phyloP scores from a whole-genome alignment of 2,888 invertebrate genomes.

The Diarsia mendica region DNA sequence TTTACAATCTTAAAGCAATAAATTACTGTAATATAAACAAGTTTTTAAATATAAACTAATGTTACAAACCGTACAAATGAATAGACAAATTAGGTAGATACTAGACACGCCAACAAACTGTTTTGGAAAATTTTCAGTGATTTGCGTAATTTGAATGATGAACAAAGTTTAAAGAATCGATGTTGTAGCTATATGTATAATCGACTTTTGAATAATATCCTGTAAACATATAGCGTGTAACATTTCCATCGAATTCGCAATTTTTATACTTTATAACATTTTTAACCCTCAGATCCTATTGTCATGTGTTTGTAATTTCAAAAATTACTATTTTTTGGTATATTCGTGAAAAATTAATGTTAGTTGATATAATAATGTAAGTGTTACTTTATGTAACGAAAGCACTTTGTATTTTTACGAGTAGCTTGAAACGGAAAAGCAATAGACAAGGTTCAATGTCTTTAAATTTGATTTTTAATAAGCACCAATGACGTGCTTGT shows the following conservation, averaged over 20 bases:
- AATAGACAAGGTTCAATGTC: conserved; percentile 26
- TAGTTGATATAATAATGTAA: conserved; percentile 53
- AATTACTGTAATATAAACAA: conserved; percentile 27
- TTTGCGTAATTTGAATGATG: conserved; percentile 23
- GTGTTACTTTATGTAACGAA: conserved; percentile 50
- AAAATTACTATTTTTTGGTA: conserved; percentile 51
- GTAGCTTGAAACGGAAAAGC: conserved; percentile 32
- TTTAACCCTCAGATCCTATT: conserved; percentile 53
- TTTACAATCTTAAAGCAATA: conserved; percentile 57
- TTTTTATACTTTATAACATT: conserved; percentile 42
- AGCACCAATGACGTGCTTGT: conserved; percentile 11
- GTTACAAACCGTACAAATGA: conserved; percentile 12
- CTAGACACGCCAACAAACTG: conserved; percentile 2
- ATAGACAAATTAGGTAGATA: background rate
- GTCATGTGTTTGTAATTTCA: conserved; percentile 51
- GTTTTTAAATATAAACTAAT: conserved; percentile 10
- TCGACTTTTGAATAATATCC: conserved; percentile 27
- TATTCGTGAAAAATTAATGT: conserved; percentile 41
- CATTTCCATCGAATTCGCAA: conserved; percentile 29
- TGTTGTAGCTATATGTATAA: conserved; percentile 38
- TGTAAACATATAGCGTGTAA: conserved; percentile 22
- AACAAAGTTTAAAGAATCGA: conserved; percentile 19
- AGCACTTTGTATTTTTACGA: conserved; percentile 51
- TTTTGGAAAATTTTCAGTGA: conserved; percentile 25
- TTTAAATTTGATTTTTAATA: conserved; percentile 21